These are phyloP conservation scores for Beris chalybata DNA, from an alignment of 2,888 invertebrate genomes.

Conservation along the genomic window DNA sequence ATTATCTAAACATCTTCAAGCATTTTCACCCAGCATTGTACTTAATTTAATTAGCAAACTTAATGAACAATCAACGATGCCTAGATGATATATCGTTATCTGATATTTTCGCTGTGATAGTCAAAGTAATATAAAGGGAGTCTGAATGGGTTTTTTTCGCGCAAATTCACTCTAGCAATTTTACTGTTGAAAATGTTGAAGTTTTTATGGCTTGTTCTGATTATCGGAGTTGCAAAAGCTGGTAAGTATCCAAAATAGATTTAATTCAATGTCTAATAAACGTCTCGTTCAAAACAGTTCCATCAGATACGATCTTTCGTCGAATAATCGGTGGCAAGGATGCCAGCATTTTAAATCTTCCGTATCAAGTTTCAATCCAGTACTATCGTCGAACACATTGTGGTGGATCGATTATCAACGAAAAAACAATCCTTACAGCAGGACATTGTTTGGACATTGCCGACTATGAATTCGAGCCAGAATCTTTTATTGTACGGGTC, in stretches of 20 bases:
- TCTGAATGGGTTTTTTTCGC: too few species aligned
- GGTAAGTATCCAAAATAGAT: neutral
- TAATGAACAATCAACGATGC: too few species aligned
- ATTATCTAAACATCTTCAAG: too few species aligned
- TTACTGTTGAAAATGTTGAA: slow-evolving; percentile 2
- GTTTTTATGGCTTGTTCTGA: neutral
- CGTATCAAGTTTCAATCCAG: slow-evolving; percentile 34
- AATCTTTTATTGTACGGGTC: slow-evolving; percentile 51
- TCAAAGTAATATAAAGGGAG: too few species aligned
- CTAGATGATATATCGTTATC: too few species aligned
- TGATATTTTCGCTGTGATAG: too few species aligned
- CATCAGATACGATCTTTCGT: neutral
- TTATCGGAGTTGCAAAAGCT: neutral
- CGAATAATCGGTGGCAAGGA: slow-evolving; percentile 37
- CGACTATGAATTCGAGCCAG: neutral
- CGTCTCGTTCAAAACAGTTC: neutral
- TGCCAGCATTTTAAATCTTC: slow-evolving; percentile 32
- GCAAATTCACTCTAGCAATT: too few species aligned
- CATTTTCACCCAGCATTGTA: too few species aligned
- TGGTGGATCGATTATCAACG: slow-evolving; percentile 59
- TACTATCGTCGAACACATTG: slow-evolving; percentile 56
- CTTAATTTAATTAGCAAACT: too few species aligned
- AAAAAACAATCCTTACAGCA: slow-evolving; percentile 58
- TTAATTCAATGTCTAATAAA: too few species aligned
- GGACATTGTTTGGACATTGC: slow-evolving; percentile 57